Evolutionary conservation across 2,113 vertebrate genomes (phyloP), one percentile per base, ranked within the genome.

Genomic region (Muntiacus reevesi): DNA sequence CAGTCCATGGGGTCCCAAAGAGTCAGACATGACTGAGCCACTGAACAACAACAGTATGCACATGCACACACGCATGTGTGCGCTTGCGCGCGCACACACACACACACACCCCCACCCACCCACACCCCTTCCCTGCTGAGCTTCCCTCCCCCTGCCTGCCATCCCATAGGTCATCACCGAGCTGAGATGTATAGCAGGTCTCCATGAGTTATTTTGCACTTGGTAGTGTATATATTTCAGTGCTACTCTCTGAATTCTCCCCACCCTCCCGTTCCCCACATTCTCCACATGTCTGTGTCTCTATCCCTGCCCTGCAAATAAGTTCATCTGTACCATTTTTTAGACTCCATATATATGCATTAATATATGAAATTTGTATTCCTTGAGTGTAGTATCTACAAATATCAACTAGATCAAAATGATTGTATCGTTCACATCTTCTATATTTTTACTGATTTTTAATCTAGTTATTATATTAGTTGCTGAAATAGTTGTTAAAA

Each of bases 161-260:
- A 74, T 21, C 71, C 71, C 0, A 0, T 21, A 71, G 64, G 9
- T 21, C 17, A 71, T 71, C 17, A 21, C 17, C 0, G 0, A 71
- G n/a, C n/a, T 71, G 17, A 36, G 64, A 9, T 2, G 2, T 36
- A 71, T 4, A 67, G 64, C n/a, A 67, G 64, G n/a, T 11, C 36
- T 67, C 17, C 64, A 67, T 21, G 5, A 10, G 64, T 9, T 11
- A 10, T 67, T 67, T n/a, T 67, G n/a, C 2, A n/a, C 62, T 17
- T 67, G 64, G 64, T 21, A 67, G n/a, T 67, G 36, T 67, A 36
- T 21, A 36, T 36, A 21, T 36, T 67, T 36, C 64, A 67, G 64
- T 36, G 17, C 17, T 67, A 36, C n/a, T 21, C 33, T 67, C 64
- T 67, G 64, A 36, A 67, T 67, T 67, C 2, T 67, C 33, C 64